These are phyloP conservation scores for Lysandra coridon DNA, from an alignment of 2,888 invertebrate species.

Conservation along the genomic window DNA sequence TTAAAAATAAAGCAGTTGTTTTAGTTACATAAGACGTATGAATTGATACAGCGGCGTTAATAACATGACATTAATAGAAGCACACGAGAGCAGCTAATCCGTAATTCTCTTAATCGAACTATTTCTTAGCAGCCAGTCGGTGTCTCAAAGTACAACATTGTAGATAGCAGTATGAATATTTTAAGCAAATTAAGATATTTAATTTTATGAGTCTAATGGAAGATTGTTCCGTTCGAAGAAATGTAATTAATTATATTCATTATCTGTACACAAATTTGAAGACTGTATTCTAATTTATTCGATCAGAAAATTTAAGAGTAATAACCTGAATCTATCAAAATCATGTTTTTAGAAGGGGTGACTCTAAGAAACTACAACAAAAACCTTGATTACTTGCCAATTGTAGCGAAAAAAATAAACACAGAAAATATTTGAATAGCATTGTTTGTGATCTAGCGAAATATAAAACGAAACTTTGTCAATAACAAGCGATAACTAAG, in stretches of 20 bases:
- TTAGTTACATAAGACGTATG: too few species aligned
- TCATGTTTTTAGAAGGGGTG: neutral
- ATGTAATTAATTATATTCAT: too few species aligned
- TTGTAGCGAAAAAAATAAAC: neutral
- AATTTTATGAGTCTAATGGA: neutral
- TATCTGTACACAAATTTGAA: too few species aligned
- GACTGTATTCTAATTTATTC: too few species aligned
- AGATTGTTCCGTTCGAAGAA: neutral
- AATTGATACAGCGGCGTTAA: too few species aligned
- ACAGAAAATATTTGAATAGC: neutral
- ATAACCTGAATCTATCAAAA: neutral
- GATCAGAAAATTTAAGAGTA: too few species aligned
- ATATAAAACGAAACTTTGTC: constrained; percentile 28
- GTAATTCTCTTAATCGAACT: neutral
- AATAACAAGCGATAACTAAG: constrained; percentile 25
- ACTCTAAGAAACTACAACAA: neutral
- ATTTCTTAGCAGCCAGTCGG: neutral
- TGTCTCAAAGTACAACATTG: neutral
- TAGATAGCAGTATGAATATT: neutral
- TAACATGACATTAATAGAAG: too few species aligned
- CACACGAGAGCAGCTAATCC: neutral
- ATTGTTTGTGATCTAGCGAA: constrained; percentile 13
- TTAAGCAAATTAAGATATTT: neutral
- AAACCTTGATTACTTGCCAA: neutral
- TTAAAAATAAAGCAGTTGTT: too few species aligned